Base-by-base conservation (phyloP, 2,888 invertebrate genomes). In the Uloborus plumipes region DNA sequence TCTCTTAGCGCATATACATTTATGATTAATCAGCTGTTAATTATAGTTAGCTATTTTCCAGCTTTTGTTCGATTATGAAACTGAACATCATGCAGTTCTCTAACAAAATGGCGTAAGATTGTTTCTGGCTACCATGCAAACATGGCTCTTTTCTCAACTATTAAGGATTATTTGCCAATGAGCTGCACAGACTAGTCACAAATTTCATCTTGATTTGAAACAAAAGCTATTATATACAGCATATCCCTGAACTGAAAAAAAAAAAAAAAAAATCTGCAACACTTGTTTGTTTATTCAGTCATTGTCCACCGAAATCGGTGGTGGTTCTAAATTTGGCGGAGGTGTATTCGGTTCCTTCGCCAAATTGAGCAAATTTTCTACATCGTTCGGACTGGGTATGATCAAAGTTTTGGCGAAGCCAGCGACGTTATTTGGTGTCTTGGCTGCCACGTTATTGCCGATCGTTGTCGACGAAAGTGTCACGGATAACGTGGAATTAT, bases 331-430 rank as follows among this genome's bases (percentile, higher is more conserved):
- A 11, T 61, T 49, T 39, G 81, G 75, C 16, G 81, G 81, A 4
- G 81, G 81, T 11, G 75, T 71, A 20, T 72, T 82, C 47, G 81
- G 71, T 66, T 76, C 81, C 15, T 65, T 53, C 47, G 75, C 76
- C 61, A 82, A 71, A 18, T 72, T 76, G 47, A 82, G 66, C 20
- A 81, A 18, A 15, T 50, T 81, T n/a, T 75, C 81, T 1, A 76
- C 81, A 4, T 83, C 83, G 39, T 64, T 73, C 20, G 83, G 77
- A 18, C 76, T 66, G 4, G 83, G 69, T 7, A 83, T 59, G 47
- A 83, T 83, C 51, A 83, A 69, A n/a, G 83, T 83, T 61, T 83
- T 83, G 69, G 83, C 77, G 67, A 77, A 83, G 14, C 83, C 83
- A 9, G 76, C 83, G 13, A 53, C 77, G n/a, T 51, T 73, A 47